phyloP scores from a whole-genome alignment of 1,140 invertebrate genomes.

The Hormaphis cornu region DNA sequence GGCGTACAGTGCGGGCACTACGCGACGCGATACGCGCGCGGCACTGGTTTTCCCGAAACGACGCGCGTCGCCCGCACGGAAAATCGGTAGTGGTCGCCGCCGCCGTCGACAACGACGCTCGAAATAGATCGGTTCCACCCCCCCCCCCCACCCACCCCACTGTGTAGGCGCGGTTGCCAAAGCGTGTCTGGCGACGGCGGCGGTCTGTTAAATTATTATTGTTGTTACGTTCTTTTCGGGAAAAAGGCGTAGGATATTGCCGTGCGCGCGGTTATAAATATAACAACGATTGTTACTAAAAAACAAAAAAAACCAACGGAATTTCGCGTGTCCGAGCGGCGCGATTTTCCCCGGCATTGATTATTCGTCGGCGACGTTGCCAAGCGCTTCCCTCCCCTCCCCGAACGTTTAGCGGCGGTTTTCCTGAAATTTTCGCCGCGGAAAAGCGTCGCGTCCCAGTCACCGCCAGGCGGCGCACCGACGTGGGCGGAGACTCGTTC shows the following conservation, averaged over 20 bases:
- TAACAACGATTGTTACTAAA: no score
- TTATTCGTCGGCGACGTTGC: conserved; percentile 9
- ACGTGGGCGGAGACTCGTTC: no score
- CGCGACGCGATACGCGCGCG: background rate
- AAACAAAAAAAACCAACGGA: no score
- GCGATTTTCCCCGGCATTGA: background rate
- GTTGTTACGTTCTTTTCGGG: background rate
- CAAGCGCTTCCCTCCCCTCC: background rate
- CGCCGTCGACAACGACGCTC: background rate
- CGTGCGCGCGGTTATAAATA: background rate
- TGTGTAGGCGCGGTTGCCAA: background rate
- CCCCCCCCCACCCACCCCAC: background rate
- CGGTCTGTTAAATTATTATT: background rate
- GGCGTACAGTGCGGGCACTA: background rate
- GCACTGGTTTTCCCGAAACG: conserved; percentile 8
- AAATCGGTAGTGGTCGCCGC: background rate
- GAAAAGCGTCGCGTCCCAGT: no score
- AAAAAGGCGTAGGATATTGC: background rate
- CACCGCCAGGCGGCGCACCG: no score
- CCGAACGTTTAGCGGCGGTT: no score
- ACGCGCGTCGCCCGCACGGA: background rate
- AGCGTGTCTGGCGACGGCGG: background rate
- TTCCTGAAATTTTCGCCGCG: no score
- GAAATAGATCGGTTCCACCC: background rate
- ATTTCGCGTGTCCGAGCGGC: no score